These are phyloP conservation scores for Eupsilia transversa DNA, from an alignment of 2,888 invertebrate species.

Conservation along the genomic window DNA sequence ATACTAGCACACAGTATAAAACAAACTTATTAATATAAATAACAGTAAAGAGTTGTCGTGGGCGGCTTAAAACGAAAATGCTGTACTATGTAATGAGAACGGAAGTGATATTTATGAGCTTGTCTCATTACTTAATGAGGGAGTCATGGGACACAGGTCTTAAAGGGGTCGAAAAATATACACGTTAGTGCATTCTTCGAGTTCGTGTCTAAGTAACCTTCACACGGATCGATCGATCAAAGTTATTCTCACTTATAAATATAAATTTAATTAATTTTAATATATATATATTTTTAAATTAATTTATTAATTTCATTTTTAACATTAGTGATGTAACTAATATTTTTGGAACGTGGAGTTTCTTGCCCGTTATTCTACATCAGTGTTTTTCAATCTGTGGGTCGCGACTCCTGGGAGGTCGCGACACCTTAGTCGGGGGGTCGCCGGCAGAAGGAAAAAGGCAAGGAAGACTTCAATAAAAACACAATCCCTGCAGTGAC, in stretches of 20 bases:
- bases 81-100: constrained; percentile 84
- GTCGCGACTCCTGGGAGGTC: too few relatives aligned
- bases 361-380: too few relatives aligned
- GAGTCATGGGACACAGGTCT: constrained; percentile 53
- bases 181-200: constrained; percentile 7
- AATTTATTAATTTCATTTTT: too few relatives aligned
- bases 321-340: not conserved
- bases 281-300: too few relatives aligned
- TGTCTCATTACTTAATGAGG: constrained; percentile 80
- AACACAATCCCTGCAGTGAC: too few relatives aligned
- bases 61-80: constrained; percentile 88
- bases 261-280: too few relatives aligned
- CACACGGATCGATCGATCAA: not conserved
- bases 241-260: not conserved
- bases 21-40: constrained; percentile 80
- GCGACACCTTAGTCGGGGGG: too few relatives aligned
- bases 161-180: constrained; percentile 58
- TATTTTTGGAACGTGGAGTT: too few relatives aligned
- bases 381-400: too few relatives aligned
- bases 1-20: constrained; percentile 40
- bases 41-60: constrained; percentile 83
- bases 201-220: not conserved
- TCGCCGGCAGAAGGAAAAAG: too few relatives aligned
- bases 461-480: too few relatives aligned
- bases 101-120: constrained; percentile 88